Evolutionary conservation across 2,113 vertebrate species (phyloP).

Genomic region (Microcebus ravelobensis): DNA sequence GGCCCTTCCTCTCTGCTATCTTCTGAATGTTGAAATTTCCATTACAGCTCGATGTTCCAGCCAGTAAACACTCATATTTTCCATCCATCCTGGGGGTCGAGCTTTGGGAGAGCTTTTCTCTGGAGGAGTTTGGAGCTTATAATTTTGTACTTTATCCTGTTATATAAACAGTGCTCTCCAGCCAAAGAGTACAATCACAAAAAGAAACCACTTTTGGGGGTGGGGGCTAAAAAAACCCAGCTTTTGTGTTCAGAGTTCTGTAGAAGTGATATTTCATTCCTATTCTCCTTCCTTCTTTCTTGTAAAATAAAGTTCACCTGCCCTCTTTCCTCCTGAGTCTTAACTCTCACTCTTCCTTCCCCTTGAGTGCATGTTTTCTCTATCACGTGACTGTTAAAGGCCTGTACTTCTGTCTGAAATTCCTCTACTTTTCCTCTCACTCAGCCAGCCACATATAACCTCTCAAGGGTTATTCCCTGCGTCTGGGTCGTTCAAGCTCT

Average conservation of each 20-base stretch:
- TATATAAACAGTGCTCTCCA: conserved; percentile 71
- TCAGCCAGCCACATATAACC: background rate
- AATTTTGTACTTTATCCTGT: conserved; percentile 79
- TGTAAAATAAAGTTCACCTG: conserved; percentile 28
- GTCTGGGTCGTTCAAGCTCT: background rate
- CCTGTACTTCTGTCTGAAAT: background rate
- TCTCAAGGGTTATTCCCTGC: background rate
- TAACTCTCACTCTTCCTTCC: background rate
- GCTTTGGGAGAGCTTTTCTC: conserved; percentile 79
- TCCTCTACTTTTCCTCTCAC: background rate
- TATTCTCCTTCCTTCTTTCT: background rate
- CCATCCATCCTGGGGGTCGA: conserved; percentile 71
- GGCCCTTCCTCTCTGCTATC: conserved; percentile 69
- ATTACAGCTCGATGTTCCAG: conserved; percentile 58
- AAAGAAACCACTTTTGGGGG: conserved; percentile 49
- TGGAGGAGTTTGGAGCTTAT: conserved; percentile 66
- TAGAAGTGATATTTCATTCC: conserved; percentile 2
- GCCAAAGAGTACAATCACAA: conserved; percentile 71
- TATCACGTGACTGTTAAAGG: background rate
- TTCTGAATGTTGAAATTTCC: conserved; percentile 71
- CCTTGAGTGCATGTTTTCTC: background rate
- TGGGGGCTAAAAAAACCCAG: background rate
- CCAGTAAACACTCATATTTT: conserved; percentile 72
- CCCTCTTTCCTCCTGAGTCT: background rate
- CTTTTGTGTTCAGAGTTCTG: conserved; percentile 3